These are phyloP conservation scores for Cyrtorhinus lividipennis DNA, from an alignment of 1,140 invertebrate species.

Conservation along the genomic window DNA sequence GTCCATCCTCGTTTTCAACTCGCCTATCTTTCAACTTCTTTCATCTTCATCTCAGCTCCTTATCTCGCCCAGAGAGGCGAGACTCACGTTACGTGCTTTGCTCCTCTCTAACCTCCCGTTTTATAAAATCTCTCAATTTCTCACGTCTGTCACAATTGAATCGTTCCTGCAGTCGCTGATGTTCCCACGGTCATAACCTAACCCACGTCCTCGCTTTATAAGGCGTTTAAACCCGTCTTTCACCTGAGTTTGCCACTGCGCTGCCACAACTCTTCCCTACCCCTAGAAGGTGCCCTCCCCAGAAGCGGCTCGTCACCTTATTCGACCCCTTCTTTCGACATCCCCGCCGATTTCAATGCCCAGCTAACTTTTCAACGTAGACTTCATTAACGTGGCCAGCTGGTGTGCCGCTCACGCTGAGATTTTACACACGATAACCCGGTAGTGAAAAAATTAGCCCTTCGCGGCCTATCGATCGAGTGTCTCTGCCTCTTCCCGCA, in stretches of 20 bases:
- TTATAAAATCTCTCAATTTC: not conserved
- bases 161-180: not conserved
- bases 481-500: not conserved
- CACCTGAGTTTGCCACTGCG: not conserved
- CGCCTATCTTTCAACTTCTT: not conserved
- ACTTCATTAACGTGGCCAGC: not conserved
- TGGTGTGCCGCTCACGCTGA: not conserved
- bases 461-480: constrained; percentile 2
- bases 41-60: not conserved
- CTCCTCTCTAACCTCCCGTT: no score
- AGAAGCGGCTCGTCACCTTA: no score
- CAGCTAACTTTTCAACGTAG: no score
- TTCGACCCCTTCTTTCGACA: no score
- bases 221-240: not conserved
- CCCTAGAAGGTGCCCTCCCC: no score
- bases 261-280: not conserved
- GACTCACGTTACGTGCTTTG: no score
- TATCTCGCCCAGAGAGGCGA: not conserved
- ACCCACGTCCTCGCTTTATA: not conserved
- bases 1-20: not conserved
- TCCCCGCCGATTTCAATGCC: no score
- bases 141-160: not conserved
- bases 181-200: not conserved
- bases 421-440: not conserved
- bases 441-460: not conserved